These are phyloP conservation scores for Microcebus lehilahytsara DNA, from an alignment of 2,113 vertebrate species.

Conservation along the genomic window DNA sequence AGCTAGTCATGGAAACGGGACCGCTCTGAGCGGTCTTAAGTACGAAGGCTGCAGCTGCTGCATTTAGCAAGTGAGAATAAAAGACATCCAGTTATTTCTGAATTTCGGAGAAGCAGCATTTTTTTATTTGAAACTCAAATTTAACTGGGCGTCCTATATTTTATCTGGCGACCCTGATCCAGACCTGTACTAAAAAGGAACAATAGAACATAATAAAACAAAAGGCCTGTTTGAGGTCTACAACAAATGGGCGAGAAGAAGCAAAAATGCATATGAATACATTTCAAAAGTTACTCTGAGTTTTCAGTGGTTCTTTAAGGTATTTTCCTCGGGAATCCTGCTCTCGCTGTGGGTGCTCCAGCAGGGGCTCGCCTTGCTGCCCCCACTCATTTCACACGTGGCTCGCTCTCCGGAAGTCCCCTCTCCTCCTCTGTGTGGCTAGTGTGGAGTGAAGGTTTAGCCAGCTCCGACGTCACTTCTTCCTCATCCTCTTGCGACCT, in stretches of 20 bases:
- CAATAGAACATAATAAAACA: not conserved
- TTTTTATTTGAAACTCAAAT: not conserved
- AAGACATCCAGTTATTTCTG: not conserved
- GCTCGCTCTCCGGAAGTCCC: not conserved
- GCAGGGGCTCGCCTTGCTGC: accelerated
- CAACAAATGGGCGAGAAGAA: not conserved
- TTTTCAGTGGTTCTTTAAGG: not conserved
- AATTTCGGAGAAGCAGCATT: not conserved
- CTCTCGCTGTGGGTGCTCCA: not conserved
- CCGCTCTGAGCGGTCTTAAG: accelerated
- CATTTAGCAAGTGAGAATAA: not conserved
- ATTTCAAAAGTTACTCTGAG: not conserved
- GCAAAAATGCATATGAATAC: not conserved
- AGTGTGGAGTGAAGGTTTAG: accelerated
- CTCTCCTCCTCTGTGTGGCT: not conserved
- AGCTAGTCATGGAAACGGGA: not conserved
- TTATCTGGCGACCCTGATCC: not conserved
- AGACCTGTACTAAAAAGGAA: not conserved
- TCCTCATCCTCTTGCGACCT: not conserved
- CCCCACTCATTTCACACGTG: not conserved
- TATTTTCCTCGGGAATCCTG: no score
- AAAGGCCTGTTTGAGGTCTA: not conserved
- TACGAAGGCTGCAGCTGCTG: not conserved
- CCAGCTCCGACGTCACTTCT: no score
- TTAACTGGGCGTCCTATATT: not conserved